Conservation (phyloP, 2,888 invertebrate species). For the Drosophila prostipennis region DNA sequence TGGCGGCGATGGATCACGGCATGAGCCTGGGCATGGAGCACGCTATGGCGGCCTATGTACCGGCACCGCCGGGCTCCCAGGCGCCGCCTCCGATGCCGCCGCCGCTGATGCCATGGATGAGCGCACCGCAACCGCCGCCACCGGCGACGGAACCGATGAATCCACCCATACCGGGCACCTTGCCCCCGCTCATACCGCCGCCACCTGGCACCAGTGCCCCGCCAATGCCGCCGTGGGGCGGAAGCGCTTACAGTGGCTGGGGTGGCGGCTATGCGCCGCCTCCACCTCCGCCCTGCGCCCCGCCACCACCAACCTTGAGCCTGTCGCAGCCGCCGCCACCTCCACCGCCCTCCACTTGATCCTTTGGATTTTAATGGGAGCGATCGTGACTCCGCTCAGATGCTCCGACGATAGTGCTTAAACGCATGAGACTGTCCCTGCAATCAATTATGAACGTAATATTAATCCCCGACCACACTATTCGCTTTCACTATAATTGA, state of each 20-base stretch:
- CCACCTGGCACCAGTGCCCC: conserved; percentile 84
- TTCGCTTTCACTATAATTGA: conserved; percentile 14
- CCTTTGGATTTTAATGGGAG: neutral
- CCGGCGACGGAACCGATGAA: conserved; percentile 82
- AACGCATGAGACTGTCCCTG: conserved; percentile 39
- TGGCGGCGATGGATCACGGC: conserved; percentile 56
- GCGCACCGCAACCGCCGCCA: conserved; percentile 85
- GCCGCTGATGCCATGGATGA: conserved; percentile 86
- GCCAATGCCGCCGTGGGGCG: conserved; percentile 79
- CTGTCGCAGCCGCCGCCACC: conserved; percentile 89
- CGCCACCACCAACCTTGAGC: conserved; percentile 85
- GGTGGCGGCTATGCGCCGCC: conserved; percentile 85
- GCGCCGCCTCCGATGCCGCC: conserved; percentile 85
- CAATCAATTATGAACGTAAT: conserved; percentile 39
- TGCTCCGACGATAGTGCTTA: conserved; percentile 19
- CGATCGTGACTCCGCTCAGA: conserved; percentile 32
- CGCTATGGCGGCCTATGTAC: conserved; percentile 69
- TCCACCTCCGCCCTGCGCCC: conserved; percentile 85
- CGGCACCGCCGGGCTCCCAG: conserved; percentile 83
- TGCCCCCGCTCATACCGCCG: conserved; percentile 85
- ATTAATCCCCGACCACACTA: conserved; percentile 15
- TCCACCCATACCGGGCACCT: conserved; percentile 83
- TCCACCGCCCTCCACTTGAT: conserved; percentile 85
- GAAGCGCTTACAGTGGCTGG: conserved; percentile 73
- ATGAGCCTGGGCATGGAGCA: conserved; percentile 60